A percentile compares a stretch with the other conserved stretches of the same genome.
Conservation (phyloP, 2,888 invertebrate species). For the Conomelus anceps region DNA sequence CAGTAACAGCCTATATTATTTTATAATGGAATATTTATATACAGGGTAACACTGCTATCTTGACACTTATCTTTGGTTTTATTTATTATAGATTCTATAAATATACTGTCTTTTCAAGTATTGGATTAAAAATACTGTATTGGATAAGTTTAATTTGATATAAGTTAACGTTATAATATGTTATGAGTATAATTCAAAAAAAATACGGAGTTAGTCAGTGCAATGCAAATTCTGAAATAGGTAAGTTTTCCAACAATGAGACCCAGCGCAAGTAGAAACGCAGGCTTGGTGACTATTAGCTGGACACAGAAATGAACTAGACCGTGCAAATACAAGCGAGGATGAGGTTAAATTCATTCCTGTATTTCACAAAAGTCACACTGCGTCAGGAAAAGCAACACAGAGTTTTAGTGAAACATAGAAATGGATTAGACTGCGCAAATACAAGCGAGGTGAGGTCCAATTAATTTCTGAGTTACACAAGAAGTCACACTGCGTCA, state of each 20-base stretch:
- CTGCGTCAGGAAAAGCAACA: background rate
- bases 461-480: too few species aligned
- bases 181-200: background rate
- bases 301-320: too few species aligned
- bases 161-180: background rate
- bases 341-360: too few species aligned
- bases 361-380: background rate
- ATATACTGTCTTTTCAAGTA: background rate
- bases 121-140: background rate
- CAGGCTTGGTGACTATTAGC: too few species aligned
- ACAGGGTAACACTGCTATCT: background rate
- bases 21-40: background rate
- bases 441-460: background rate
- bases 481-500: background rate
- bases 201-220: too few species aligned
- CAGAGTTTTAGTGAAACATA: background rate
- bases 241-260: too few species aligned
- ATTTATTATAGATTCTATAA: background rate
- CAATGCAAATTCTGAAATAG: too few species aligned
- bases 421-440: background rate
- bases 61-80: background rate
- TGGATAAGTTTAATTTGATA: background rate
- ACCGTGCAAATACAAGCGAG: too few species aligned
- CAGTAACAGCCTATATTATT: background rate
- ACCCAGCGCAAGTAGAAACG: too few species aligned